Evolutionary conservation across 1,140 invertebrate genomes (phyloP).

Genomic region (Plutomurus gul): DNA sequence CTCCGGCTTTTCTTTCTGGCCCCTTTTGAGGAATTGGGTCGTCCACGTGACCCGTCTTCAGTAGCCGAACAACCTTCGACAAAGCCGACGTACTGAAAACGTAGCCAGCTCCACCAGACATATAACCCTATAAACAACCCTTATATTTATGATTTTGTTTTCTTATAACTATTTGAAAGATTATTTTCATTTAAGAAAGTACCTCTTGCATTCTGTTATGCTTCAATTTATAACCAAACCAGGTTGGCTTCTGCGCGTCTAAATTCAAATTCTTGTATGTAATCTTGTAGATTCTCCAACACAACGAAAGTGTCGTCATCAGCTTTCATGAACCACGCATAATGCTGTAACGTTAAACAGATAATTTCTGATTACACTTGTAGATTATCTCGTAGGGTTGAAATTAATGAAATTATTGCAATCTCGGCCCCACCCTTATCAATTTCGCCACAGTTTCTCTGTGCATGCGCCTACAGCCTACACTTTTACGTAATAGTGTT

Average conservation of each 20-base stretch:
- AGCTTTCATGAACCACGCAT: slow-evolving; percentile 60
- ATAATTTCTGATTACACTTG: not conserved
- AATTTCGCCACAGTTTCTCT: no score
- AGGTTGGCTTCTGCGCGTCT: slow-evolving; percentile 30
- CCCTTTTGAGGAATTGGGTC: not conserved
- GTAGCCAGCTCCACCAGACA: slow-evolving; percentile 56
- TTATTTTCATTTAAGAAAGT: not conserved
- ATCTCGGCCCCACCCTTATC: no score
- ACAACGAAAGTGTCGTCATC: slow-evolving; percentile 62
- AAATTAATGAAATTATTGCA: no score
- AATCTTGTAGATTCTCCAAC: slow-evolving; percentile 59
- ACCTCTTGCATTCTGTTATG: slow-evolving; percentile 39
- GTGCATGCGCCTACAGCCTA: no score
- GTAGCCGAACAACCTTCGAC: not conserved
- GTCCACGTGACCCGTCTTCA: not conserved
- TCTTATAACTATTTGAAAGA: not conserved
- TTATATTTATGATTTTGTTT: not conserved
- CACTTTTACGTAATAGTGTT: no score
- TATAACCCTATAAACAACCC: slow-evolving; percentile 50
- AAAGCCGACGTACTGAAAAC: slow-evolving; percentile 57
- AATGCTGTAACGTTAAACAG: slow-evolving; percentile 38
- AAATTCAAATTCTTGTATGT: slow-evolving; percentile 52
- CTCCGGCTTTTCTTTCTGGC: not conserved
- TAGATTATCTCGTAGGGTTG: no score
- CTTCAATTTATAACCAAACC: slow-evolving; percentile 49